Base-by-base conservation (phyloP, 2,113 vertebrate species). In the Rallus limicola region DNA sequence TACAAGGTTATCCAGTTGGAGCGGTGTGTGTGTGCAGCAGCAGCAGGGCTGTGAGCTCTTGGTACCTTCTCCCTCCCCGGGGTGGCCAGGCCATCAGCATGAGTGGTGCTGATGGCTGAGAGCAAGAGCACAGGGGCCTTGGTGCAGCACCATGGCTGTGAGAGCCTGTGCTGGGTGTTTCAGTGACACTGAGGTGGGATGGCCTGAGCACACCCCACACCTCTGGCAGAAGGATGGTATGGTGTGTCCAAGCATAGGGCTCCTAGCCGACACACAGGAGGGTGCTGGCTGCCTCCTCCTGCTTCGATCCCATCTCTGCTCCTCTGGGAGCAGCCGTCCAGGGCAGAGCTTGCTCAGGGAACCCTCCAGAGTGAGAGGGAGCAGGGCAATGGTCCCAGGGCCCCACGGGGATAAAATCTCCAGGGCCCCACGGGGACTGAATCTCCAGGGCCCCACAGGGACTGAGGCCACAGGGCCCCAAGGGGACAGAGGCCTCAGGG, bases 361-460 rank as follows among this genome's bases (percentile, higher is more conserved):
- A 69, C 46, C 33, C 36, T 59, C 26, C 9, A 1, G 58, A 33
- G 67, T 60, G 21, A 48, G 29, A 44, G 29, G 6, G 29, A 46
- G 52, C 33, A 26, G 48, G 44, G 44, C 46, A 48, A 20, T 23
- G 21, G 48, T 21, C 6, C 48, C 59, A 14, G 58, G 44, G 44
- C 44, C 44, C 44, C 44, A 46, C 8, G 17, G 40, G 40, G 40
- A 40, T 20, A 28, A n/a, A 3, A 9, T 8, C 24, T 58, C 36
- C 74, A 59, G 62, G 34, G 68, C 21, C 72, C 26, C 76, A 0
- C 0, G 1, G 8, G 75, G 3, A 7, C 31, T 13, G 38, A 3
- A n/a, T n/a, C 42, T 44, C 46, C 59, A 14, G 48, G 46, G 19
- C 46, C 2, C 21, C 26, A 0, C 1, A 3, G 48, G 75, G 2